Percentiles rank a stretch among this genome's conserved stretches.
These are phyloP conservation scores for Merops nubicus DNA, from an alignment of 2,113 vertebrate genomes.

Conservation along the genomic window DNA sequence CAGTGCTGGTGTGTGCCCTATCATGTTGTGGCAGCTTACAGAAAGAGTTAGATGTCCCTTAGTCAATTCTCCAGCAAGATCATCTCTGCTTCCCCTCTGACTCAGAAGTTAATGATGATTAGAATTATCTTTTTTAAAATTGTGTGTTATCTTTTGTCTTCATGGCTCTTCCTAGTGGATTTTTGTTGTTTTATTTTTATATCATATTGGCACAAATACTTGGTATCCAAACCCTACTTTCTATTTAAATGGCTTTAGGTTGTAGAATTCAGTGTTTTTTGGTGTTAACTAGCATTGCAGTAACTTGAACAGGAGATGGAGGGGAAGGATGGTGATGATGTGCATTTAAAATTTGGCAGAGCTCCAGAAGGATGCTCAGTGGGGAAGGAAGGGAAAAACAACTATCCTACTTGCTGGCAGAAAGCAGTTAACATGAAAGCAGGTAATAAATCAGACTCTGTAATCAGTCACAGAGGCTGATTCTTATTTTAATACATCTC, in stretches of 20 bases:
- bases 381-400: background rate
- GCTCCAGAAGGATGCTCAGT: background rate
- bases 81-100: background rate
- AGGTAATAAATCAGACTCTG: background rate
- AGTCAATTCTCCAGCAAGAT: background rate
- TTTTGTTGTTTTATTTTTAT: background rate
- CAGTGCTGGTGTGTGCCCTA: fast-evolving
- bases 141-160: background rate
- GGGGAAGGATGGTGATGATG: background rate
- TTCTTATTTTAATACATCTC: background rate
- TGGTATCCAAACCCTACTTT: background rate
- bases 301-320: background rate
- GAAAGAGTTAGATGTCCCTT: background rate
- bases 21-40: fast-evolving
- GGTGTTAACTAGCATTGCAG: background rate
- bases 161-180: background rate
- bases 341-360: background rate
- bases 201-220: background rate
- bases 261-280: background rate
- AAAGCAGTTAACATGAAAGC: background rate
- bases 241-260: background rate
- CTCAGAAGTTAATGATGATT: background rate
- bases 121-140: background rate
- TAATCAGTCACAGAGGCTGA: background rate
- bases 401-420: background rate